Percentiles rank a stretch among this genome's conserved stretches.
Conservation (phyloP, 2,888 invertebrate species). For the Scrobipalpa atriplicella region DNA sequence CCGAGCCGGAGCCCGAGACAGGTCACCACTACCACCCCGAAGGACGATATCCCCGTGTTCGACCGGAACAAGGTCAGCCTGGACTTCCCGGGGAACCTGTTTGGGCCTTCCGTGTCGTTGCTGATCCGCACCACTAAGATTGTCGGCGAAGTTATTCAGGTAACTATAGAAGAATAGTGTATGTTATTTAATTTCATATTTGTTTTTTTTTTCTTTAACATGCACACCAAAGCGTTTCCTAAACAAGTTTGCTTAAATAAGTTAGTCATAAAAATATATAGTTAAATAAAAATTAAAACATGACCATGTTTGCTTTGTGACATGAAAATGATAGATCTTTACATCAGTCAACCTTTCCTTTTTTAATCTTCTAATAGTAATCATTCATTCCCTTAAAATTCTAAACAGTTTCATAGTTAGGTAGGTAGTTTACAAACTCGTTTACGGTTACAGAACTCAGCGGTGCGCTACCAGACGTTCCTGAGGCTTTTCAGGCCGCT, state of each 20-base stretch:
- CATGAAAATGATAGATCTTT: too few species aligned
- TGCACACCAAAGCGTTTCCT: too few species aligned
- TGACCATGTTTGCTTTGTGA: too few species aligned
- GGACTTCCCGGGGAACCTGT: constrained; percentile 85
- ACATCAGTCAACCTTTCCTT: too few species aligned
- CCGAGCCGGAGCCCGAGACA: constrained; percentile 35
- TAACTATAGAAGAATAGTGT: constrained; percentile 51
- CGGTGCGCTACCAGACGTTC: constrained; percentile 87
- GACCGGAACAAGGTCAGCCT: constrained; percentile 85
- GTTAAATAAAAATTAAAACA: too few species aligned
- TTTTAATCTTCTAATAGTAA: too few species aligned
- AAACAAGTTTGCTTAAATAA: too few species aligned
- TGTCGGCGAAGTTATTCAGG: constrained; percentile 86
- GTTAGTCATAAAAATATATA: too few species aligned
- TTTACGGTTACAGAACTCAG: constrained; percentile 86
- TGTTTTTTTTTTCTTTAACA: too few species aligned
- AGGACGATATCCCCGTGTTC: constrained; percentile 83
- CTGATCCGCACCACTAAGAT: constrained; percentile 86
- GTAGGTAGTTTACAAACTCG: too few species aligned
- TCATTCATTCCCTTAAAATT: too few species aligned
- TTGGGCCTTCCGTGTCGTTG: constrained; percentile 86
- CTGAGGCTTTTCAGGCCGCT: constrained; percentile 89
- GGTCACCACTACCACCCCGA: constrained; percentile 61
- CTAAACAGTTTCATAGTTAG: too few species aligned
- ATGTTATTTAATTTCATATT: not conserved